Evolutionary conservation across 92 coral and sea anemone genomes (phyloP).

Genomic region (Porites divaricata): DNA sequence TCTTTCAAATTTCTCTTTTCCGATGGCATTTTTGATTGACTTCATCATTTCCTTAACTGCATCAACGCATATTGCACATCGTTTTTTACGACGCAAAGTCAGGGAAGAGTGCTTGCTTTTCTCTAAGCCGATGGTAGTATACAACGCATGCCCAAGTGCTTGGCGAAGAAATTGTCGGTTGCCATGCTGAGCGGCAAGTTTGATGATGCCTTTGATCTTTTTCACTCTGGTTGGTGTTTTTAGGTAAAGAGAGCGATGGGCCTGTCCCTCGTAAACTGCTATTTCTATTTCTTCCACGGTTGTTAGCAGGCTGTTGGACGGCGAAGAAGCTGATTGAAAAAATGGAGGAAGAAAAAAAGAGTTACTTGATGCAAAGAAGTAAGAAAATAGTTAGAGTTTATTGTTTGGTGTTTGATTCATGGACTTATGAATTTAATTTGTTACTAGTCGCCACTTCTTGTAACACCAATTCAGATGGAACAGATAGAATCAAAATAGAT

Average conservation of each 20-base stretch:
- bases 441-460: no score
- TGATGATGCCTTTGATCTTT: constrained; percentile 36
- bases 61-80: constrained; percentile 4
- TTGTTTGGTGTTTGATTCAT: no score
- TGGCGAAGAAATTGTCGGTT: constrained; percentile 57
- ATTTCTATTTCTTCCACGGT: constrained; percentile 66
- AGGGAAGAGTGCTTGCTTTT: not conserved
- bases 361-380: not conserved
- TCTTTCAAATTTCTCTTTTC: constrained; percentile 25
- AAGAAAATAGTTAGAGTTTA: no score
- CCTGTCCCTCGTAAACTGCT: constrained; percentile 56
- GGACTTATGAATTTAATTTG: no score
- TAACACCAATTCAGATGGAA: no score
- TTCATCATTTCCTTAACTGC: constrained; percentile 40
- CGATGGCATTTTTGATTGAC: constrained; percentile 2
- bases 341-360: not conserved
- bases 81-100: constrained; percentile 27
- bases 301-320: constrained; percentile 55
- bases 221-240: constrained; percentile 25
- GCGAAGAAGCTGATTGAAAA: not conserved
- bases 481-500: no score
- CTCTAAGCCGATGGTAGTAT: constrained; percentile 18
- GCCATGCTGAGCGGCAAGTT: constrained; percentile 39
- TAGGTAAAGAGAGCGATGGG: constrained; percentile 11
- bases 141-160: constrained; percentile 64